These are phyloP conservation scores for Heteromormyrus szaboi DNA, from an alignment of 2,797 vertebrate species.

Conservation along the genomic window DNA sequence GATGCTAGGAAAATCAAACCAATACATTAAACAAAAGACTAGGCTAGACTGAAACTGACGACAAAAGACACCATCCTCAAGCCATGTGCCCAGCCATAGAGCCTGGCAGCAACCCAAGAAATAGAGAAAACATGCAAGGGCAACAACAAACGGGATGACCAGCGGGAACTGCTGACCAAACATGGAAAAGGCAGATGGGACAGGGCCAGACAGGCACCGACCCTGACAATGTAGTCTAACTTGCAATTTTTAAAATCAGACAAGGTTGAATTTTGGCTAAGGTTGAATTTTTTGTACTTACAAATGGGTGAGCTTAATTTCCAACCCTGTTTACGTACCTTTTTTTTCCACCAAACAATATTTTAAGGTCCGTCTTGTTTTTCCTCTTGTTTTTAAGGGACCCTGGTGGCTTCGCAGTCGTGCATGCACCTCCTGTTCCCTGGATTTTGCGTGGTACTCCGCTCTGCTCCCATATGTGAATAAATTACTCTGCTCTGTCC, in stretches of 20 bases:
- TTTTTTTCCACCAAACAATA: not conserved
- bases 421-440: not conserved
- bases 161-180: not conserved
- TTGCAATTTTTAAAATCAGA: not conserved
- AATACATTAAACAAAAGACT: not conserved
- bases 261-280: not conserved
- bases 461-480: not conserved
- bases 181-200: not conserved
- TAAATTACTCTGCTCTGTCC: not conserved
- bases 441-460: not conserved
- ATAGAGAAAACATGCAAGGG: not conserved
- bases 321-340: not conserved
- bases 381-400: not conserved
- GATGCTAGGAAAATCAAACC: not conserved
- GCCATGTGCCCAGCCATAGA: not conserved
- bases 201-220: not conserved
- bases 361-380: not conserved
- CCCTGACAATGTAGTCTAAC: not conserved
- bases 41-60: not conserved
- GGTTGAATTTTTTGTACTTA: not conserved
- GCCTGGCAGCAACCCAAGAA: not conserved
- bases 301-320: not conserved
- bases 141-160: not conserved
- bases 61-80: not conserved
- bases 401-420: not conserved